Evolutionary conservation across 2,113 vertebrate species (phyloP).

Genomic region (Podarcis raffonei): DNA sequence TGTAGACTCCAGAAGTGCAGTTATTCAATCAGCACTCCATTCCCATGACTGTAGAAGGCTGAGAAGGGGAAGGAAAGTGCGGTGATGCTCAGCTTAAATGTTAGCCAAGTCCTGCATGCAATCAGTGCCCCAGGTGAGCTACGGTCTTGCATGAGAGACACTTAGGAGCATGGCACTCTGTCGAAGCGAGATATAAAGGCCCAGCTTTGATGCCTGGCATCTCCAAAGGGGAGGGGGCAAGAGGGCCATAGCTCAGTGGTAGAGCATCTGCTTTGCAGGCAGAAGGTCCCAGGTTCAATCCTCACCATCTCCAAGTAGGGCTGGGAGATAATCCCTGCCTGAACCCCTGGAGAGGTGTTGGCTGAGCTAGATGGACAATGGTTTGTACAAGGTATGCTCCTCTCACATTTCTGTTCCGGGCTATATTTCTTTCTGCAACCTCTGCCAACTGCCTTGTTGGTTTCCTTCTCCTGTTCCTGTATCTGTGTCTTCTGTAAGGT

Average conservation of each 20-base stretch:
- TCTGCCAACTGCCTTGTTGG: neutral
- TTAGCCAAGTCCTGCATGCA: neutral
- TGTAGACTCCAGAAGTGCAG: neutral
- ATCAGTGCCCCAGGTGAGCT: no score
- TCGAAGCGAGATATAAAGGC: neutral
- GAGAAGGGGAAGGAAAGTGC: neutral
- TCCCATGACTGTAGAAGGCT: no score
- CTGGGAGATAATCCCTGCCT: no score
- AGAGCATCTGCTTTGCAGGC: no score
- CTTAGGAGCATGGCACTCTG: no score
- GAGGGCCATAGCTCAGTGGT: no score
- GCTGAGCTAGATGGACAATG: no score
- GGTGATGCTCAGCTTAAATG: neutral
- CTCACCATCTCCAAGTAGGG: no score
- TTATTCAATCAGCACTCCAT: neutral
- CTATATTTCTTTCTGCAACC: neutral
- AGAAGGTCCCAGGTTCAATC: no score
- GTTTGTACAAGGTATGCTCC: neutral
- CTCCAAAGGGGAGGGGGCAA: neutral
- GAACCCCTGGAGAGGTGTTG: no score
- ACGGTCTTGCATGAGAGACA: neutral
- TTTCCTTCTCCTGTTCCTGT: neutral
- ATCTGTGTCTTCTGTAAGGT: neutral
- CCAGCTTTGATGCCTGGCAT: neutral
- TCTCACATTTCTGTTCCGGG: neutral